Conservation (phyloP, 1,140 invertebrate species). For the Dolichoris vasculosae region DNA sequence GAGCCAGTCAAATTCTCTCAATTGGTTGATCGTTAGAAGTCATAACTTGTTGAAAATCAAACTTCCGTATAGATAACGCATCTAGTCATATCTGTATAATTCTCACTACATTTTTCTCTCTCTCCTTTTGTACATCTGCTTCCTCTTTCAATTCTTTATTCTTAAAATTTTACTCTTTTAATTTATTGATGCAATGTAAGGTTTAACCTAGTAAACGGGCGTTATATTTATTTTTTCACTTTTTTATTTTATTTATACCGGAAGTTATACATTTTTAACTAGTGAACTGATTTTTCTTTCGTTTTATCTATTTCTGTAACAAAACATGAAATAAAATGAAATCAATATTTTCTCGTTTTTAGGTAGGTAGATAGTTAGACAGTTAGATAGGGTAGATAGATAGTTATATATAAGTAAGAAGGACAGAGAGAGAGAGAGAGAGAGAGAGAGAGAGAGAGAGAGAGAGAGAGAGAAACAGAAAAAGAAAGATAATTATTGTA, state of each 20-base stretch:
- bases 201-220: neutral
- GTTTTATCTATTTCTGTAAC: neutral
- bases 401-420: too few species aligned
- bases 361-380: too few species aligned
- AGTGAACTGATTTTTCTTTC: too few species aligned
- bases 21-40: neutral
- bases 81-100: conserved; percentile 53
- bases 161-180: neutral
- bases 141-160: neutral
- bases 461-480: neutral
- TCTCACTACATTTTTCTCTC: conserved; percentile 8
- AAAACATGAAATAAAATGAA: neutral
- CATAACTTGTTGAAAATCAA: conserved; percentile 52
- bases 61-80: conserved; percentile 56
- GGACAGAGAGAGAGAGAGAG: conserved; percentile 9
- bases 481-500: neutral
- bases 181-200: conserved; percentile 31
- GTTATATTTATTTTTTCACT: neutral
- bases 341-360: too few species aligned
- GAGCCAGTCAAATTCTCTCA: neutral
- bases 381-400: too few species aligned
- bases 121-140: neutral
- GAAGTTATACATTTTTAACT: too few species aligned
- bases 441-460: neutral
- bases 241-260: too few species aligned